A percentile compares a stretch with the other conserved stretches of the same genome.
These are phyloP conservation scores for Sarcophaga bullata DNA, from an alignment of 1,140 invertebrate species.

Conservation along the genomic window DNA sequence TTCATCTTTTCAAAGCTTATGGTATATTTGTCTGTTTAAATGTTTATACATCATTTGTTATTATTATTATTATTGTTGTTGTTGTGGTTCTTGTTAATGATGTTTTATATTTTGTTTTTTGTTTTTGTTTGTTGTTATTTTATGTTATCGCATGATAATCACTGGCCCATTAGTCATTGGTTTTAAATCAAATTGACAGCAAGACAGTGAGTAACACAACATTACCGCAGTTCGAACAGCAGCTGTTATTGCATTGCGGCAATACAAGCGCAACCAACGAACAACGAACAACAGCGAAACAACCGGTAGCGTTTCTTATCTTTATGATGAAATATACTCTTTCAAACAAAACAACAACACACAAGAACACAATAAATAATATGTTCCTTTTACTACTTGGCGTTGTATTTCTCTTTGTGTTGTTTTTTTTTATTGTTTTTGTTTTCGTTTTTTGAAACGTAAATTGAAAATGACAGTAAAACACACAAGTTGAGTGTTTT, in stretches of 20 bases:
- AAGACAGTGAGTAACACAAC: slow-evolving; percentile 28
- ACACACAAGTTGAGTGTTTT: slow-evolving; percentile 22
- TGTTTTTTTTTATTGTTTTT: slow-evolving; percentile 8
- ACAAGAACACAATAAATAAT: not conserved
- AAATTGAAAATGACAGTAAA: slow-evolving; percentile 22
- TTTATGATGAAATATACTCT: slow-evolving; percentile 22
- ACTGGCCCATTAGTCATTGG: slow-evolving; percentile 62
- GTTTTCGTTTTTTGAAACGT: not conserved
- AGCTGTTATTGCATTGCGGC: slow-evolving; percentile 22
- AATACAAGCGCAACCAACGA: not conserved
- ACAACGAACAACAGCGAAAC: not conserved
- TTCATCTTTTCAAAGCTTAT: no score
- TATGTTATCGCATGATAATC: slow-evolving; percentile 65
- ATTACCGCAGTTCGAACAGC: not conserved
- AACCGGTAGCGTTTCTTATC: slow-evolving; percentile 21
- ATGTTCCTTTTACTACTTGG: no score
- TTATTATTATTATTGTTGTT: not conserved
- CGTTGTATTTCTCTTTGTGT: not conserved
- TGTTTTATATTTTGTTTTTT: slow-evolving; percentile 43
- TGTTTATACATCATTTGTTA: no score
- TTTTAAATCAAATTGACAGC: slow-evolving; percentile 38
- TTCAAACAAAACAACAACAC: not conserved
- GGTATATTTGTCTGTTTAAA: no score
- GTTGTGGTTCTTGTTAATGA: not conserved
- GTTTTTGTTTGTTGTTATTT: slow-evolving; percentile 50